Evolutionary conservation across 2,888 invertebrate genomes (phyloP).

Genomic region (Gerris lacustris): DNA sequence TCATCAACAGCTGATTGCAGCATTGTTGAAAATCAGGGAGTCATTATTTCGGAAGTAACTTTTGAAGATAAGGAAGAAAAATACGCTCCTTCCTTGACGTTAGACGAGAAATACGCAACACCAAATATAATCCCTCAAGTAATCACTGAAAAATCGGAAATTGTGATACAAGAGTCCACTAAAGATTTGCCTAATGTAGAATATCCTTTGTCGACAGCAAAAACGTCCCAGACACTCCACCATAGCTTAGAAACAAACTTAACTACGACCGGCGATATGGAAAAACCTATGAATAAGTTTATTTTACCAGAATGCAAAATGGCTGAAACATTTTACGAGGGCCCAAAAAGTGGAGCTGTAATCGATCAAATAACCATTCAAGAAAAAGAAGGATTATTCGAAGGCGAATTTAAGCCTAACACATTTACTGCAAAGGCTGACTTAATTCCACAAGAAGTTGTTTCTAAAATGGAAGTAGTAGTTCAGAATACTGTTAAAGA

Average conservation of each 20-base stretch:
- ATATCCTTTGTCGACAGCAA: slow-evolving; percentile 19
- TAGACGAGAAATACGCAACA: slow-evolving; percentile 42
- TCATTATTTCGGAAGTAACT: slow-evolving; percentile 31
- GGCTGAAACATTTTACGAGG: slow-evolving; percentile 34
- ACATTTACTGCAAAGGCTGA: slow-evolving; percentile 32
- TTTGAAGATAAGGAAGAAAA: slow-evolving; percentile 31
- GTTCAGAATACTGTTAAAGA: slow-evolving; percentile 35
- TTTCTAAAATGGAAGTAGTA: slow-evolving; percentile 40
- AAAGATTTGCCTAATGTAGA: slow-evolving; percentile 18
- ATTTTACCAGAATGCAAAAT: slow-evolving; percentile 35
- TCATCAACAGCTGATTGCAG: slow-evolving; percentile 29
- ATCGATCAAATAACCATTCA: slow-evolving; percentile 38
- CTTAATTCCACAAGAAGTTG: slow-evolving; percentile 39
- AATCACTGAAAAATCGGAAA: slow-evolving; percentile 36
- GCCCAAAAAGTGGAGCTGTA: slow-evolving; percentile 34
- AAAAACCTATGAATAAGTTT: slow-evolving; percentile 32
- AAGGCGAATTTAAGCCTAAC: slow-evolving; percentile 29
- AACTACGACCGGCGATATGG: slow-evolving; percentile 26
- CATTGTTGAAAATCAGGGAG: slow-evolving; percentile 31
- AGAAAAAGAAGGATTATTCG: slow-evolving; percentile 36
- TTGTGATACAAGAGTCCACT: slow-evolving; percentile 32
- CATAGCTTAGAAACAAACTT: slow-evolving; percentile 27
- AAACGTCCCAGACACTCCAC: slow-evolving; percentile 24
- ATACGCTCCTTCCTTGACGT: slow-evolving; percentile 31
- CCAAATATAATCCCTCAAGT: slow-evolving; percentile 40